Percentiles rank a stretch among this genome's conserved stretches.
Conservation (phyloP, 2,888 invertebrate species). For the Rotaria macrura region DNA sequence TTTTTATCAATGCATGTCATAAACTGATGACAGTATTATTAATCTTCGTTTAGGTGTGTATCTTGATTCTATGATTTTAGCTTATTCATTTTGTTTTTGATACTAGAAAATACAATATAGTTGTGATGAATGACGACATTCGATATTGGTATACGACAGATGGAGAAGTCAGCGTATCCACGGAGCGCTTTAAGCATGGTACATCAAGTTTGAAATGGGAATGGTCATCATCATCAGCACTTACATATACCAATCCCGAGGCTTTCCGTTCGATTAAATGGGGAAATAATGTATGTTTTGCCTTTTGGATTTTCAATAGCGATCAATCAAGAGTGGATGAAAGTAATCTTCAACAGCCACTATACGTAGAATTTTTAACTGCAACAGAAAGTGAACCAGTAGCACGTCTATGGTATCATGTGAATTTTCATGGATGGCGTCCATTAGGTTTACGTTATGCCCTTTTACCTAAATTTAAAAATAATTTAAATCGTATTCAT, state of each 20-base stretch:
- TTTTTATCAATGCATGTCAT: background rate
- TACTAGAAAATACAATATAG: background rate
- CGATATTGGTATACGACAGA: background rate
- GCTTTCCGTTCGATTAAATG: background rate
- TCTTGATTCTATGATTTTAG: background rate
- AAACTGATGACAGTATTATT: background rate
- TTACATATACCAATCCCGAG: background rate
- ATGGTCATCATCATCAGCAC: background rate
- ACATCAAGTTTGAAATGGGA: background rate
- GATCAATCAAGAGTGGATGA: background rate
- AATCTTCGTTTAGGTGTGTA: background rate
- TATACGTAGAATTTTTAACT: background rate
- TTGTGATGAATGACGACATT: background rate
- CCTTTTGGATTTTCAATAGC: background rate
- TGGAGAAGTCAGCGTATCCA: background rate
- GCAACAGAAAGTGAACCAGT: background rate
- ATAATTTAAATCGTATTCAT: background rate
- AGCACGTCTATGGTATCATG: background rate
- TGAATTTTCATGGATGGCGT: background rate
- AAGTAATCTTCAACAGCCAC: background rate
- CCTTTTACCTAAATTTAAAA: background rate
- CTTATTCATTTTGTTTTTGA: background rate
- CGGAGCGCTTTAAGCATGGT: background rate
- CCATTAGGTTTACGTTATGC: constrained; percentile 6
- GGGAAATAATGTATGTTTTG: background rate